Conservation (phyloP, 2,113 vertebrate genomes). For the Cromileptes altivelis region DNA sequence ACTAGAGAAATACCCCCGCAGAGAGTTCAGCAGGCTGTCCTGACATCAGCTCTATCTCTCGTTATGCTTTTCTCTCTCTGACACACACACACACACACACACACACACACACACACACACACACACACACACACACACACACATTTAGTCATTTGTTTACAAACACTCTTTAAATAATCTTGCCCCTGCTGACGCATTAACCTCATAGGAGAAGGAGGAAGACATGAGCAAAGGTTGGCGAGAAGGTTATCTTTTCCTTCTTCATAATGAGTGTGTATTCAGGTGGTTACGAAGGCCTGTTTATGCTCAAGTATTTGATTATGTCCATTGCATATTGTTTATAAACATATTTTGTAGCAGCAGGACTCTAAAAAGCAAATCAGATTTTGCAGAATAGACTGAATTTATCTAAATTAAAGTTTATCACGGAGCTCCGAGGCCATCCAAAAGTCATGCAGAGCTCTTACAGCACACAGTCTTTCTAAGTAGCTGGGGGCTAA, state of each 20-base stretch:
- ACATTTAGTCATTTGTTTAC: constrained; percentile 35
- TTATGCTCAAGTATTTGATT: not conserved
- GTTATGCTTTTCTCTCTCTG: not conserved
- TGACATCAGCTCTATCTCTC: constrained; percentile 55
- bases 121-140: constrained; percentile 14
- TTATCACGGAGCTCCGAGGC: constrained; percentile 21
- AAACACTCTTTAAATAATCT: constrained; percentile 49
- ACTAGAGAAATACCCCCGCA: constrained; percentile 60
- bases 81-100: constrained; percentile 11
- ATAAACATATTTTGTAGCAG: not conserved
- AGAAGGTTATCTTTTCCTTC: constrained; percentile 23
- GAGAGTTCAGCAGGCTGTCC: constrained; percentile 59
- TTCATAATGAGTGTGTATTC: constrained; percentile 16
- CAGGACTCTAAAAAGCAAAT: constrained; percentile 27
- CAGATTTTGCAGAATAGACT: constrained; percentile 6
- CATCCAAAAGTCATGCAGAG: constrained; percentile 32
- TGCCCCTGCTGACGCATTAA: constrained; percentile 16
- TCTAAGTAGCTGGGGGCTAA: constrained; percentile 25
- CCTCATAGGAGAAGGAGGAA: not conserved
- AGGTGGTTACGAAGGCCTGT: not conserved
- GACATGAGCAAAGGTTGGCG: constrained; percentile 15
- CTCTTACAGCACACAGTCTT: constrained; percentile 2
- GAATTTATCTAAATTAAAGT: constrained; percentile 37
- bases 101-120: constrained; percentile 7
- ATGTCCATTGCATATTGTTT: not conserved